Conservation (phyloP, 2,888 invertebrate genomes). For the Matsumyia berberina region DNA sequence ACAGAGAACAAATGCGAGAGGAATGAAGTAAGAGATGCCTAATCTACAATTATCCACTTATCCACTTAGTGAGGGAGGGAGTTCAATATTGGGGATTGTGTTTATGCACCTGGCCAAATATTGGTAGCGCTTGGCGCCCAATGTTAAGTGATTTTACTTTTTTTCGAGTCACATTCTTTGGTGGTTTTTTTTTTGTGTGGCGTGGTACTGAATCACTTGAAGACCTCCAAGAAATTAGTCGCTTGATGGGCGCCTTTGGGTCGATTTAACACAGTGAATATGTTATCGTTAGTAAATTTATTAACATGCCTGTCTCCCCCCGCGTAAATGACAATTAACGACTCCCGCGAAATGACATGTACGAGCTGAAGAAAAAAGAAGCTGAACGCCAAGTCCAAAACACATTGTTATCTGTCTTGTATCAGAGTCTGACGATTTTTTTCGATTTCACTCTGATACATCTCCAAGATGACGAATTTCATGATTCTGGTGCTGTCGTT, state of each 20-base stretch:
- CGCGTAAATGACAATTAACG: no score
- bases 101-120: conserved; percentile 50
- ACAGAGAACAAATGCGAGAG: conserved; percentile 1
- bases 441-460: neutral
- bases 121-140: conserved; percentile 40
- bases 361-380: no score
- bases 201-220: no score
- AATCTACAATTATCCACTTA: conserved; percentile 57
- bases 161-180: neutral
- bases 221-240: no score
- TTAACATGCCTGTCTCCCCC: no score
- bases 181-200: no score
- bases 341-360: no score
- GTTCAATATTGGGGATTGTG: conserved; percentile 25
- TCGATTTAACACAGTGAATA: no score
- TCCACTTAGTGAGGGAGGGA: conserved; percentile 55
- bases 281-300: no score
- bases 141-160: conserved; percentile 42
- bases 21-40: conserved; percentile 42
- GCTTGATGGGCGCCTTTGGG: no score
- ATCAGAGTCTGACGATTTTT: neutral
- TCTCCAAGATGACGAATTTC: no score
- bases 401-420: conserved; percentile 17
- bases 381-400: neutral
- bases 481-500: no score